Evolutionary conservation across 2,888 invertebrate species (phyloP).

Genomic region (Amblyjoppa proteus): DNA sequence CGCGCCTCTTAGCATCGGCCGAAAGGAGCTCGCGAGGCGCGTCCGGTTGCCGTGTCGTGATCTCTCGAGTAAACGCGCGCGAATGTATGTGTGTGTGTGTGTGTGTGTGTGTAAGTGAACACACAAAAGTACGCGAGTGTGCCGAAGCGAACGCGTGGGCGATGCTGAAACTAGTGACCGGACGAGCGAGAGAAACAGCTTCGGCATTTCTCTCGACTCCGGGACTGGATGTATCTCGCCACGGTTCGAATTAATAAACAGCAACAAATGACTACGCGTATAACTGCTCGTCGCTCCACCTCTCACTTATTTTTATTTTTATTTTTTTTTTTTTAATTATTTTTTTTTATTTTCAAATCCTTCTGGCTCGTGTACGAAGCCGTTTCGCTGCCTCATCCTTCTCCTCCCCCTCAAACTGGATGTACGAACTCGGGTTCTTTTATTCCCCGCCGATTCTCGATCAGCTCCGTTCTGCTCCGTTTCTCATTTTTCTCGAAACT

Average conservation of each 20-base stretch:
- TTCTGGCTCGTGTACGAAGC: background rate
- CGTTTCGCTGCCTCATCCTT: background rate
- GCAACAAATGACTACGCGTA: constrained; percentile 82
- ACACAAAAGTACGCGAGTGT: constrained; percentile 29
- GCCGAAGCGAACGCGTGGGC: constrained; percentile 60
- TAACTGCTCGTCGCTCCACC: constrained; percentile 72
- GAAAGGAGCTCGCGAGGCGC: constrained; percentile 49
- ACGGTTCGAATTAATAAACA: constrained; percentile 82
- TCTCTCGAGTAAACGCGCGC: constrained; percentile 20
- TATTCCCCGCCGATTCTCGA: background rate
- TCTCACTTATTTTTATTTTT: too few species aligned
- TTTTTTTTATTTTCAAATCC: background rate
- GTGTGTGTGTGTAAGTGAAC: constrained; percentile 15
- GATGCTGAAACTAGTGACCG: constrained; percentile 51
- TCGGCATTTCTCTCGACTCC: constrained; percentile 62
- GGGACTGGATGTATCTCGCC: constrained; percentile 81
- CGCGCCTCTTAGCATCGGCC: constrained; percentile 43
- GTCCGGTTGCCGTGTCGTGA: constrained; percentile 41
- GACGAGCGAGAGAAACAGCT: constrained; percentile 52
- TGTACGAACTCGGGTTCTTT: background rate
- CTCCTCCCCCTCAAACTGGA: background rate
- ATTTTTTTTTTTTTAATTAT: background rate
- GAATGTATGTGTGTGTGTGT: too few species aligned
- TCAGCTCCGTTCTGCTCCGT: too few species aligned
- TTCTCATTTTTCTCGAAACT: too few species aligned